Evolutionary conservation across 2,797 vertebrate genomes (phyloP), one percentile per base, ranked within the genome.

Genomic region (Platalea minor): DNA sequence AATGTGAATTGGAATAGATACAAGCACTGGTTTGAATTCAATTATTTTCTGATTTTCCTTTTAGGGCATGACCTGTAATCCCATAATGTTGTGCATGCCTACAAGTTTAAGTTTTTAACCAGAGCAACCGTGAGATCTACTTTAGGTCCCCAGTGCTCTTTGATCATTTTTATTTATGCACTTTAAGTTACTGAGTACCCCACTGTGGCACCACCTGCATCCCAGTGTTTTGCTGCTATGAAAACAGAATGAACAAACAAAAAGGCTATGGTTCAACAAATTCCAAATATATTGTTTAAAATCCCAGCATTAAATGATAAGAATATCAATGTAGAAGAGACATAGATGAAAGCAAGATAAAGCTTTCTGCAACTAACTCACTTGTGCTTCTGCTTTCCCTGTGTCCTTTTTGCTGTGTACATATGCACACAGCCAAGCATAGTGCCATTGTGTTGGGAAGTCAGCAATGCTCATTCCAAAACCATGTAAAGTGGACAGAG

Each of bases 41-140:
- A n/a, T 96, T 88, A 84, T 75, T 84, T 91, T 16, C 50, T 35
- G 31, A 85, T 94, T 92, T 93, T 92, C 20, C 16, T 85, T 93
- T 69, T 69, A 57, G 69, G 68, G 46, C 39, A 69, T 93, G 72
- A 92, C 78, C 73, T 89, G 33, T 84, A 92, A 94, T 92, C 68
- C 68, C 12, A 45, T 93, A 91, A 83, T 21, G 10, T 35, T 56
- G 19, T 75, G 33, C 25, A 60, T 87, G 67, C 33, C 16, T 80
- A 26, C 57, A 86, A 76, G 5, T 91, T 93, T 39, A 74, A n/a
- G 15, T 57, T 93, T 92, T 80, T 68, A 91, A 85, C 41, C n/a
- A 91, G n/a, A 91, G n/a, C 19, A 89, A 54, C 20, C 1, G 1
- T 54, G 33, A 60, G 39, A 69, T 39, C 41, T 74, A 11, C 60